These are phyloP conservation scores for Hoplostethus mediterraneus DNA, from an alignment of 2,797 vertebrate species.

Conservation along the genomic window DNA sequence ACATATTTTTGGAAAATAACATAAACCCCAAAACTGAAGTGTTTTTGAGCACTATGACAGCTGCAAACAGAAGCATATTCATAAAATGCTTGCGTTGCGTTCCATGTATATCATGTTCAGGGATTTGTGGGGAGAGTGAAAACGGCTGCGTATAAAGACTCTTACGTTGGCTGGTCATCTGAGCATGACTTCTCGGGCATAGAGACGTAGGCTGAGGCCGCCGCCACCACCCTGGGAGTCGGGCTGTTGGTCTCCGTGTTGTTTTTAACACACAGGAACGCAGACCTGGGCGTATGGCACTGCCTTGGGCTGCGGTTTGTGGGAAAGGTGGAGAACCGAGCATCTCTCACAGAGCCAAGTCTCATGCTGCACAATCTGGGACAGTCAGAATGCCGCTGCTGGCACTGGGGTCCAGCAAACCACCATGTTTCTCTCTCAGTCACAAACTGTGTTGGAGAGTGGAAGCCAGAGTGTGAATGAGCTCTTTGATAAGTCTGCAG, in stretches of 20 bases:
- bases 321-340: slow-evolving; percentile 47
- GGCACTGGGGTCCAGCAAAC: slow-evolving; percentile 52
- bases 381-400: slow-evolving; percentile 29
- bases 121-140: slow-evolving; percentile 65
- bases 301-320: slow-evolving; percentile 43
- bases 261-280: slow-evolving; percentile 71
- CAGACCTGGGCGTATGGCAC: slow-evolving; percentile 37
- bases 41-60: slow-evolving; percentile 65
- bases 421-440: slow-evolving; percentile 42
- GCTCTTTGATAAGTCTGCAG: slow-evolving; percentile 69
- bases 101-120: slow-evolving; percentile 64
- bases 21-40: slow-evolving; percentile 55
- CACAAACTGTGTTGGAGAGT: slow-evolving; percentile 31
- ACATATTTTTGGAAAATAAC: slow-evolving; percentile 60
- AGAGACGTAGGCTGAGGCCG: slow-evolving; percentile 37
- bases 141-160: slow-evolving; percentile 45
- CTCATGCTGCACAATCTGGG: slow-evolving; percentile 14
- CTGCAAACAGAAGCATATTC: slow-evolving; percentile 82
- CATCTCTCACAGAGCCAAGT: slow-evolving; percentile 49
- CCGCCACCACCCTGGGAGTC: slow-evolving; percentile 28
- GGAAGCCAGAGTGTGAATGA: slow-evolving; percentile 68
- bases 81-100: slow-evolving; percentile 65
- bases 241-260: slow-evolving; percentile 60
- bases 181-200: slow-evolving; percentile 53
- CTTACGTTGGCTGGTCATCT: slow-evolving; percentile 43